phyloP scores from a whole-genome alignment of 2,113 vertebrate species.

The Phyllostomus hastatus region DNA sequence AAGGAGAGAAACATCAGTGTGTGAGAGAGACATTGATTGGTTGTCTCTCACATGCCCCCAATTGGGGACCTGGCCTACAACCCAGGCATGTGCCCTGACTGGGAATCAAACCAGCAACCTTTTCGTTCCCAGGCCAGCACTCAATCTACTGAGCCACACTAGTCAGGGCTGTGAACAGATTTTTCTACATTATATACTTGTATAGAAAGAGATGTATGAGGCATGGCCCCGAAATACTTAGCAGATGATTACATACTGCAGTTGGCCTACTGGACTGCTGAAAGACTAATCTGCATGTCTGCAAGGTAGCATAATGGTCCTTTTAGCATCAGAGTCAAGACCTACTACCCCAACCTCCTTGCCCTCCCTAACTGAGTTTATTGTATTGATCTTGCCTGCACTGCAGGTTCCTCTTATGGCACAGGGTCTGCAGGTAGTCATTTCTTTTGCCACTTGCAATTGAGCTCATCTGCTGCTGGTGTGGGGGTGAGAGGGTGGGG shows the following conservation, averaged over 20 bases:
- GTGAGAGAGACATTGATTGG: too few relatives aligned
- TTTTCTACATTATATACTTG: not conserved
- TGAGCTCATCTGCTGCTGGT: not conserved
- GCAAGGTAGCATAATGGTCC: not conserved
- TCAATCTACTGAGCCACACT: too few relatives aligned
- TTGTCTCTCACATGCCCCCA: too few relatives aligned
- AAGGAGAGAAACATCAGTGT: too few relatives aligned
- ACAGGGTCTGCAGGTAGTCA: not conserved
- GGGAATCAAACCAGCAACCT: too few relatives aligned
- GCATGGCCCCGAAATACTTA: not conserved
- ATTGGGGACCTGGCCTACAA: too few relatives aligned
- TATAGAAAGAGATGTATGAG: not conserved
- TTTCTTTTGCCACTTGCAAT: not conserved
- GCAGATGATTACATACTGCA: not conserved
- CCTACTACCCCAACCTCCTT: not conserved
- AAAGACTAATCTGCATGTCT: not conserved
- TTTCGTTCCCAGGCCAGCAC: too few relatives aligned
- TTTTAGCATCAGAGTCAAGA: not conserved
- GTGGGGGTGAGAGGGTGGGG: too few relatives aligned
- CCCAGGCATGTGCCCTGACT: too few relatives aligned
- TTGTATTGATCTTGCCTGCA: not conserved
- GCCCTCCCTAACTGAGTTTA: not conserved
- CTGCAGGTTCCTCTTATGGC: not conserved
- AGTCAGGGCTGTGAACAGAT: too few relatives aligned
- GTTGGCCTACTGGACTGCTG: not conserved